Base-by-base conservation (phyloP, 92 coral and sea anemone species). In the Galaxea fascicularis region DNA sequence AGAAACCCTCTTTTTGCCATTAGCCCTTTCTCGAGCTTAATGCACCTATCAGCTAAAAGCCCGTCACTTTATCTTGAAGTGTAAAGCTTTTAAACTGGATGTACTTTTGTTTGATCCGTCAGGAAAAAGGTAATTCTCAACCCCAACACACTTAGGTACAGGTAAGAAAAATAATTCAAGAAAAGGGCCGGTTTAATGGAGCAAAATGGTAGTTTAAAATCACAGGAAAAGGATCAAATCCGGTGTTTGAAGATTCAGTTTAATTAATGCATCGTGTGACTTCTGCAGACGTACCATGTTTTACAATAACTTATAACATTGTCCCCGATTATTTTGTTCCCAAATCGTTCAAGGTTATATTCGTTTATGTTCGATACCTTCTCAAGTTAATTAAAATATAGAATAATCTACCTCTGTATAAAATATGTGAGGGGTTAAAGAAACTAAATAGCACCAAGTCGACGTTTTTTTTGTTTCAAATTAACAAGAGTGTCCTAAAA, bases 1-100 rank as follows among this genome's bases (percentile, higher is more conserved):
- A 79, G 65, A 47, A 31, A 21, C 47, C 65, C 59, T 29, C 75
- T 71, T 31, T 52, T 30, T 15, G 17, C 86, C 86, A 82, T 82
- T 82, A 82, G 86, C 73, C 22, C 21, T 10, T 57, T 58, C 74
- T 71, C 44, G 54, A 25, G 86, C 68, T 54, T 69, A 82, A 82
- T 82, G 86, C 70, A 58, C 58, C 78, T 56, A 76, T 82, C 64
- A 71, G 30, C 65, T n/a, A 71, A 70, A 44, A 69, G 41, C 29
- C 17, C 39, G 71, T 35, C 62, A 58, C 77, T 69, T 69, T 56
- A 59, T 56, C 47, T 70, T 82, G 69, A 82, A 69, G 86, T 70
- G 68, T 45, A 31, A 82, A 58, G 78, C 78, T 70, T 82, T 82
- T 82, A 70, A 80, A 71, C 39, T 56, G 70, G 45, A 39, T 39